Conservation (phyloP, 2,888 invertebrate species). For the Oxyteleia sp. region DNA sequence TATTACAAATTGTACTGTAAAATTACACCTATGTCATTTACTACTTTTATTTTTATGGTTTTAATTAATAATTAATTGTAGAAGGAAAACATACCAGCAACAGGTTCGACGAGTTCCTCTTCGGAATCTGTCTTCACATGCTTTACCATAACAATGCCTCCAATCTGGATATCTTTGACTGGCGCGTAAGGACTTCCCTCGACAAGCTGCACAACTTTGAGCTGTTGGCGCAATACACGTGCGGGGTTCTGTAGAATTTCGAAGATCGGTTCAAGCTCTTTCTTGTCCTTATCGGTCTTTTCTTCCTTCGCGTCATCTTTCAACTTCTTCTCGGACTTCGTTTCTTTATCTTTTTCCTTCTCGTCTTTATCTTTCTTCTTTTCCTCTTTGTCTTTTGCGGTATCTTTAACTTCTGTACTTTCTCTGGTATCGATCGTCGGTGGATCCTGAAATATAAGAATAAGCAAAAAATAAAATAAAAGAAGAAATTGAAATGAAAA, state of each 20-base stretch:
- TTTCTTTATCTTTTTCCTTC: conserved; percentile 86
- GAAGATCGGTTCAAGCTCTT: conserved; percentile 97
- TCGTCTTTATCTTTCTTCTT: conserved; percentile 88
- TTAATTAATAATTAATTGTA: too few species aligned
- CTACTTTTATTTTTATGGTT: too few species aligned
- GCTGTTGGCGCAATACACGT: conserved; percentile 96
- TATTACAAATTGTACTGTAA: too few species aligned
- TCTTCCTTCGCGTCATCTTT: conserved; percentile 85
- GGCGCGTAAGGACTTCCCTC: conserved; percentile 95
- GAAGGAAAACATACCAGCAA: conserved; percentile 90
- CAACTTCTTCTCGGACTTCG: conserved; percentile 87
- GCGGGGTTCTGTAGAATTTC: conserved; percentile 98
- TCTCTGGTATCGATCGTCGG: conserved; percentile 83
- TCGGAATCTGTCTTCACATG: conserved; percentile 93
- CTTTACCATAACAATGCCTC: conserved; percentile 98
- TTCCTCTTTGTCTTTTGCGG: conserved; percentile 85
- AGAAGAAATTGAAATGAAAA: not conserved
- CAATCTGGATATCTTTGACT: conserved; percentile 96
- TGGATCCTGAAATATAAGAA: conserved; percentile 82
- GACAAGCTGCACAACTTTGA: conserved; percentile 92
- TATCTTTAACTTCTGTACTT: conserved; percentile 82
- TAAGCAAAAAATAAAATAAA: not conserved
- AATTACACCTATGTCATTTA: too few species aligned
- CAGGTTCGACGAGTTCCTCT: conserved; percentile 96
- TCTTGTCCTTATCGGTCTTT: conserved; percentile 89